Percentiles rank a stretch among this genome's conserved stretches.
phyloP scores from a whole-genome alignment of 1,140 invertebrate species.

The Apis laboriosa region DNA sequence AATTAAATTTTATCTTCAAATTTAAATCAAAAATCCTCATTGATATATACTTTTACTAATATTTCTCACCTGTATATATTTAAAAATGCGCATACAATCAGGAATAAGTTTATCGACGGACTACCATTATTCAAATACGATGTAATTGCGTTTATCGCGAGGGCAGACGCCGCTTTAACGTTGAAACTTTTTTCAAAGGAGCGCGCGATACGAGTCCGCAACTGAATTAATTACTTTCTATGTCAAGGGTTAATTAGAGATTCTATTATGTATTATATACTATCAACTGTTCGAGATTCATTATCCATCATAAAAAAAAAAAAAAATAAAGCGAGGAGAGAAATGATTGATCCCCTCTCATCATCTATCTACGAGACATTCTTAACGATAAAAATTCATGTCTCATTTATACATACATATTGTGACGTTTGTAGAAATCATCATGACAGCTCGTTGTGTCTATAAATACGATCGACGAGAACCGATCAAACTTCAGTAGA shows the following conservation, averaged over 20 bases:
- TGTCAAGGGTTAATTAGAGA: constrained; percentile 55
- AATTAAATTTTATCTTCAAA: not conserved
- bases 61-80: not conserved
- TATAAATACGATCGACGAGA: constrained; percentile 58
- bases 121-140: not conserved
- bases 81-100: not conserved
- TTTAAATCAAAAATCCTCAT: not conserved
- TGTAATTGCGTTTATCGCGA: constrained; percentile 24
- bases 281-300: constrained; percentile 33
- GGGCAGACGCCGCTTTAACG: constrained; percentile 1
- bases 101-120: not conserved
- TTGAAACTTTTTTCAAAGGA: not conserved
- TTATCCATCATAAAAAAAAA: not conserved
- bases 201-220: not conserved
- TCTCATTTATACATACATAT: constrained; percentile 8
- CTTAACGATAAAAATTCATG: constrained; percentile 12
- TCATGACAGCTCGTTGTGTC: constrained; percentile 12
- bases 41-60: not conserved
- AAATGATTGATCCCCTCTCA: not conserved
- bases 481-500: constrained; percentile 44
- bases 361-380: constrained; percentile 29
- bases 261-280: no score
- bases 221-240: constrained; percentile 53
- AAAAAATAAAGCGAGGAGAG: not conserved
- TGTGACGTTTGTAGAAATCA: constrained; percentile 1